Evolutionary conservation across 1,140 invertebrate genomes (phyloP), one percentile per base, ranked within the genome.

Genomic region (Drosophila kohkoa): DNA sequence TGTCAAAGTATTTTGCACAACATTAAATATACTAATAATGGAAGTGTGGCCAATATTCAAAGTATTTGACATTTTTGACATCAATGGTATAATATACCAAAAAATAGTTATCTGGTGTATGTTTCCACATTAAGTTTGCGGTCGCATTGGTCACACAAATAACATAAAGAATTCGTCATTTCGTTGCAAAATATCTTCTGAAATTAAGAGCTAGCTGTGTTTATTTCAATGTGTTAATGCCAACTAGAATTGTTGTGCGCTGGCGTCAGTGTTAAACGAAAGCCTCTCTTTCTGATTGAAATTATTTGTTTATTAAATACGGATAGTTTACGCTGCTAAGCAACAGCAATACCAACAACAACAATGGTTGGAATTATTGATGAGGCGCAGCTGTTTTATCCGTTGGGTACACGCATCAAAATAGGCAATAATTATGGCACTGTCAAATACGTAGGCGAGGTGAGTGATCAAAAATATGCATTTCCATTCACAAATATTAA

Each of bases 371-470:
- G 91, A 62, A 82, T 92, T 73, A 90, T 92, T 58, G 87, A 92
- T 77, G 91, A 92, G 43, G 74, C 80, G 66, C 88, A 80, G 75
- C 79, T 92, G 58, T 83, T 91, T 74, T 92, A 87, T 91, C 82
- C 91, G 11, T 43, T 92, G 35, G 89, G 90, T n/a, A 82, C 85
- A 25, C 82, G 91, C 28, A 91, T 92, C 41, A 91, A 91, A 72
- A 89, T 92, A 60, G 85, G 75, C 4, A 91, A 90, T 43, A 87
- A 91, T 80, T 90, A 91, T 79, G 93, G 93, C 28, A 94, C 93
- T 5, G 89, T 94, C 3, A 91, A 91, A 77, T 94, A 93, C 89
- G 92, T 94, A 48, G 93, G 93, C 51, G 82, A 92, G 79, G 91
- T 92, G 77, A 68, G 77, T 15, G 4, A 10, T n/a, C 1, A 11